These are phyloP conservation scores for Xiphydria camelus DNA, from an alignment of 2,888 invertebrate species.

Conservation along the genomic window DNA sequence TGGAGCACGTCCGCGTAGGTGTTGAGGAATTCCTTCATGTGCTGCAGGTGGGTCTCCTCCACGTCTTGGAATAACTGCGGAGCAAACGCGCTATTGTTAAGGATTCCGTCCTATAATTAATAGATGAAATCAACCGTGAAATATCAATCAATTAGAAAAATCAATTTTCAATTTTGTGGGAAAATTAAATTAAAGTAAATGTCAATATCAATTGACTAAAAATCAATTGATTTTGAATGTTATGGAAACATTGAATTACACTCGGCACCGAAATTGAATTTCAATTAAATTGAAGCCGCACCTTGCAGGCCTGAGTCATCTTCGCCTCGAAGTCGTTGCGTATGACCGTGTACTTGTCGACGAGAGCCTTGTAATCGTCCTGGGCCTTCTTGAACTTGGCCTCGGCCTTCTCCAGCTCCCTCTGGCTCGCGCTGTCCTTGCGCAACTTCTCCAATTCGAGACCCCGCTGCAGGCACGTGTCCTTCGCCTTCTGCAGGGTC, in stretches of 20 bases:
- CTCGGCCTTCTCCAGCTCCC: constrained; percentile 93
- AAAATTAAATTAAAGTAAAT: constrained; percentile 4
- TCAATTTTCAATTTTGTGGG: constrained; percentile 2
- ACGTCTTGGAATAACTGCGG: constrained; percentile 93
- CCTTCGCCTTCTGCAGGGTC: constrained; percentile 88
- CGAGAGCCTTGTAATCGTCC: constrained; percentile 89
- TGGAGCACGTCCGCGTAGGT: constrained; percentile 86
- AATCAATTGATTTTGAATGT: constrained; percentile 1
- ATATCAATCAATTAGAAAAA: no score
- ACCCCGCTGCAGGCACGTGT: constrained; percentile 84
- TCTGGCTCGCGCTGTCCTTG: constrained; percentile 86
- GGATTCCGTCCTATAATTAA: no score
- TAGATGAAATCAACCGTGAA: constrained; percentile 22
- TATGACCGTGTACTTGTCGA: constrained; percentile 89
- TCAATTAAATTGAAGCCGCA: no score
- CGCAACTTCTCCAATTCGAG: constrained; percentile 87
- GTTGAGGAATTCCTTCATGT: constrained; percentile 94
- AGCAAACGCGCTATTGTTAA: no score
- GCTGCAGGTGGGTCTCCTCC: constrained; percentile 88
- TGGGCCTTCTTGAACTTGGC: constrained; percentile 89
- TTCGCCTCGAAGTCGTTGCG: constrained; percentile 95
- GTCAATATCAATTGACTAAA: constrained; percentile 2
- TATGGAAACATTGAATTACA: no score
- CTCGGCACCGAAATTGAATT: neutral
- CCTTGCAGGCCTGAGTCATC: constrained; percentile 90